Percentiles rank a stretch among this genome's conserved stretches.
These are phyloP conservation scores for Phodopus roborovskii DNA, from an alignment of 2,113 vertebrate species.

Conservation along the genomic window DNA sequence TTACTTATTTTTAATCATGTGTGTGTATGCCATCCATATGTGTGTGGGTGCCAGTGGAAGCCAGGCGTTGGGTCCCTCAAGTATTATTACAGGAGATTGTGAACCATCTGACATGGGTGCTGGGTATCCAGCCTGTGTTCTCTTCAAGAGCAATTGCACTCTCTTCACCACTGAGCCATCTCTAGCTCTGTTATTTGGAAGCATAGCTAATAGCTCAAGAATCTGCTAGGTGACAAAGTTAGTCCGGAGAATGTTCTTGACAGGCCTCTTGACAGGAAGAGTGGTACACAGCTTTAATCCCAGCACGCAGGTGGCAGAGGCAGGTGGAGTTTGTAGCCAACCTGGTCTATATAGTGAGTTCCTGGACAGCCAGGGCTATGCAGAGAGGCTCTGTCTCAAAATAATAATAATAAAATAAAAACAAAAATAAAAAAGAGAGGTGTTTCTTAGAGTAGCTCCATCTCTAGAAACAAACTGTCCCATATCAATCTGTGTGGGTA, in stretches of 20 bases:
- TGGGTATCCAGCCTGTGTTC: not conserved
- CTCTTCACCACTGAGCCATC: not conserved
- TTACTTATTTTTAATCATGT: not conserved
- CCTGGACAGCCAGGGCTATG: not conserved
- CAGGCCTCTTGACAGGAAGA: not conserved
- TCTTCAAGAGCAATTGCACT: not conserved
- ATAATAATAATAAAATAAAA: not conserved
- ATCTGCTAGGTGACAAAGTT: not conserved
- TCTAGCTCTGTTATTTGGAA: not conserved
- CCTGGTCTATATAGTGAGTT: not conserved
- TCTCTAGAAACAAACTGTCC: not conserved
- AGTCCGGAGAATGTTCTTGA: slow-evolving; percentile 27
- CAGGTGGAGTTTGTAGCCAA: not conserved
- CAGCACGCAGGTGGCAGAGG: not conserved
- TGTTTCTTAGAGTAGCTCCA: not conserved
- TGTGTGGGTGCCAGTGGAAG: not conserved
- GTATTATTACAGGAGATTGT: not conserved
- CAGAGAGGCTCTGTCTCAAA: not conserved
- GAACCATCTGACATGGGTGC: not conserved
- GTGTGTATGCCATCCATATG: not conserved
- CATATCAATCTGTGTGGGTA: not conserved
- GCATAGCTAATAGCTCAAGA: not conserved
- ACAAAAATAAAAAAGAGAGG: not conserved
- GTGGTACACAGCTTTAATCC: not conserved
- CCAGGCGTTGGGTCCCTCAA: not conserved